Evolutionary conservation across 1,140 invertebrate genomes (phyloP), one percentile per base, ranked within the genome.

Genomic region (Drosophila nebulosa): DNA sequence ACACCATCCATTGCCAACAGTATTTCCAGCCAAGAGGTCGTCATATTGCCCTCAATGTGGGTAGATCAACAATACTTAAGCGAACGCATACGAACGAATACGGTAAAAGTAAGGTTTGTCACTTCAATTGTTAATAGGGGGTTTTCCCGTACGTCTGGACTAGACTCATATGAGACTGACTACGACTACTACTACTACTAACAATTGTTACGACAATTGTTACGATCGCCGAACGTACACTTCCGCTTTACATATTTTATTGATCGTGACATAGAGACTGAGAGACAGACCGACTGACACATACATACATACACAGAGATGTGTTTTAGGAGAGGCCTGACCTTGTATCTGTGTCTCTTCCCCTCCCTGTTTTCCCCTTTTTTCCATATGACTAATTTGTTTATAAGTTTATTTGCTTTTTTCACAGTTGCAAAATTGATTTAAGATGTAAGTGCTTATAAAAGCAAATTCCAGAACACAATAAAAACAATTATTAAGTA

Each of bases 11-110:
- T 46, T 18, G 39, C 39, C 39, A 46, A 46, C 39, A 46, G 7
- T 32, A 50, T 59, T 32, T 50, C 64, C 52, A 65, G 27, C 12
- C 30, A 74, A 67, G 56, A 51, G 71, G 63, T 74, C 71, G 62
- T 74, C 71, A 74, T 52, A 26, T 52, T 52, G 52, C 22, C 27
- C 52, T 55, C 56, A 58, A 35, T 58, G 30, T 18, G 32, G 32
- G 56, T 58, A 58, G 27, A 18, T 55, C 27, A 12, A 30, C 14
- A 55, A 50, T 35, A 18, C 10, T 32, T 53, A 53, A 18, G 24
- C 27, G 21, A n/a, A n/a, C n/a, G n/a, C n/a, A n/a, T n/a, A n/a
- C n/a, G n/a, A n/a, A n/a, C n/a, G n/a, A n/a, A 21, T 55, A 56
- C 22, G 50, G 27, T 55, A 56, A 39, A 51, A 24, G 12, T 64